These are phyloP conservation scores for Drosophila nebulosa DNA, from an alignment of 1,140 invertebrate species.

Conservation along the genomic window DNA sequence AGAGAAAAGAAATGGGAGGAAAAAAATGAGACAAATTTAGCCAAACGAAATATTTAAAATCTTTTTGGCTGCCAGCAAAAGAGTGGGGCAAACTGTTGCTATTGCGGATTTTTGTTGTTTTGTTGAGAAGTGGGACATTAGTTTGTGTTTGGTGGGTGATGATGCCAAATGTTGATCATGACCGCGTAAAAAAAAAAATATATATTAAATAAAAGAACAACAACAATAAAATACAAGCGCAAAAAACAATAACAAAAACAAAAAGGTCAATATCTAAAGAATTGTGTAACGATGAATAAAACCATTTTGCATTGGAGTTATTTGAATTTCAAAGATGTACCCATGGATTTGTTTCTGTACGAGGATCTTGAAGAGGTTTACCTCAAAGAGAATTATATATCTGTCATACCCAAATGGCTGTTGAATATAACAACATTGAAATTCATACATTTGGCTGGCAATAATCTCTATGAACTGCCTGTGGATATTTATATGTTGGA, in stretches of 20 bases:
- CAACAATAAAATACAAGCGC: conserved; percentile 2
- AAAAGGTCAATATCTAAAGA: conserved; percentile 6
- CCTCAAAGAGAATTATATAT: conserved; percentile 79
- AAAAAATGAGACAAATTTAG: conserved; percentile 52
- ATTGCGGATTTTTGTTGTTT: conserved; percentile 27
- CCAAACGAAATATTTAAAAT: conserved; percentile 13
- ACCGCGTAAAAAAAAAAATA: conserved; percentile 64
- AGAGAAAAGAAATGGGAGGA: too few species aligned
- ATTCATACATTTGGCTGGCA: conserved; percentile 76
- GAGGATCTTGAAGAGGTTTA: conserved; percentile 77
- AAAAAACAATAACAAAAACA: conserved; percentile 31
- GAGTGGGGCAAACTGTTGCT: conserved; percentile 75
- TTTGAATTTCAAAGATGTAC: conserved; percentile 77
- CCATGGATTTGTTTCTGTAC: conserved; percentile 73
- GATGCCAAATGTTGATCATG: conserved; percentile 74
- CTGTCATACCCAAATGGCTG: conserved; percentile 75
- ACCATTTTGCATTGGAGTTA: conserved; percentile 80
- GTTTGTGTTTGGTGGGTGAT: conserved; percentile 62
- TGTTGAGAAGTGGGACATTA: conserved; percentile 36
- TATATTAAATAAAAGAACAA: conserved; percentile 53
- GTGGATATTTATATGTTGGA: conserved; percentile 72
- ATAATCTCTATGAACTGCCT: conserved; percentile 65
- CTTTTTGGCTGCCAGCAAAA: conserved; percentile 3
- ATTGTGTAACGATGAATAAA: conserved; percentile 76
- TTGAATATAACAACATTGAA: conserved; percentile 73